Evolutionary conservation across 1,140 invertebrate genomes (phyloP), one percentile per base, ranked within the genome.

Genomic region (Penaeus indicus): DNA sequence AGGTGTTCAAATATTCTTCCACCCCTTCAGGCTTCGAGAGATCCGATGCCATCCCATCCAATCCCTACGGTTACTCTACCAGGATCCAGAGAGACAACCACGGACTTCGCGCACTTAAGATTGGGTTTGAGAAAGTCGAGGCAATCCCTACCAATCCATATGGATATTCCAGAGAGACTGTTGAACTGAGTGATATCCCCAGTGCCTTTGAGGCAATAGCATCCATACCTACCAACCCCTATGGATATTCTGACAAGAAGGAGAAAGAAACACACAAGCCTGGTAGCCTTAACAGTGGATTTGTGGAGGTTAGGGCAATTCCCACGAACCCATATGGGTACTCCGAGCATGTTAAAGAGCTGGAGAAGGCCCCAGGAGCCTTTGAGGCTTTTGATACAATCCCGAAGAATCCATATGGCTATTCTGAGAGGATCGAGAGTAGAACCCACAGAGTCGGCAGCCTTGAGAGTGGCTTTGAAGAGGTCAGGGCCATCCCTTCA

Each of bases 361-460:
- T 82, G 16, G 7, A 27, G 10, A 32, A 42, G 8, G 61, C 16
- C 27, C 42, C 60, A 19, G 80, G 64, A 21, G 61, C 61, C 19
- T 82, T 82, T 63, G 80, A 82, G 64, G 3, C 11, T 32, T 21
- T 64, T 82, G 25, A n/a, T 11, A 7, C 16, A 7, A 64, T 82
- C n/a, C 11, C 62, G 38, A 63, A 22, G 27, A 82, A 82, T 64
- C 80, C 80, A 2, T 82, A 82, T 42, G 80, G 80, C 10, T 82
- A 60, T 19, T 38, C 81, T 64, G 32, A 83, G 16, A 64, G 38
- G 13, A 16, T 83, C 42, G 5, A 83, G n/a, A 18, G 7, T 2
- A 21, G 32, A 11, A 67, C 21, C 16, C 5, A 19, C 21, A 32
- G 16, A 13, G 7, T 21, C 21, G 22, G 11, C 5, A n/a, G 25